Evolutionary conservation across 2,888 invertebrate species (phyloP).

Genomic region (Oscheius sp.): DNA sequence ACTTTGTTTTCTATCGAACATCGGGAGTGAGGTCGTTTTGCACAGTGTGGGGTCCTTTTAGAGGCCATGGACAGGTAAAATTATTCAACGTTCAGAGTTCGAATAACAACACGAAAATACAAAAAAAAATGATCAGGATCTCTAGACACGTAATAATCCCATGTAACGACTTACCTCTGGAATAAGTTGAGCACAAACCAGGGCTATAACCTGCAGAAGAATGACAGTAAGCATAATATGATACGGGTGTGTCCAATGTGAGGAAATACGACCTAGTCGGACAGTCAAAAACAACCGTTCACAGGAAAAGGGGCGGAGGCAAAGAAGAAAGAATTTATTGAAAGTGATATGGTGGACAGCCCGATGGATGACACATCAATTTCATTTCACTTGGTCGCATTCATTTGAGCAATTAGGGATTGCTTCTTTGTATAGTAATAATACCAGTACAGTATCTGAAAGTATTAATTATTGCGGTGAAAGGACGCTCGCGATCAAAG

Average conservation of each 20-base stretch:
- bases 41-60: conserved; percentile 19
- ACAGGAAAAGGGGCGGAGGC: neutral
- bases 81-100: conserved; percentile 4
- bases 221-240: conserved; percentile 19
- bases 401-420: conserved; percentile 49
- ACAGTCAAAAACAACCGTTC: conserved; percentile 10
- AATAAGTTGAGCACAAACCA: neutral
- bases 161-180: neutral
- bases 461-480: neutral
- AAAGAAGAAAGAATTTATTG: conserved; percentile 28
- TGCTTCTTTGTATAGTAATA: conserved; percentile 65
- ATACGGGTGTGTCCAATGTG: conserved; percentile 12
- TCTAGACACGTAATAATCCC: too few relatives aligned
- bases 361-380: conserved; percentile 22
- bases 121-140: neutral
- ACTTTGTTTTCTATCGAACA: neutral
- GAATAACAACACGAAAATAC: neutral
- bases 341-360: conserved; percentile 30
- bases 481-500: neutral
- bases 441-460: conserved; percentile 71
- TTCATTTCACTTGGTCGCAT: conserved; percentile 32
- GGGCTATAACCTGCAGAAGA: conserved; percentile 13
- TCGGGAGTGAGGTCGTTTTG: conserved; percentile 29
- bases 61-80: neutral
- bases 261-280: neutral